Evolutionary conservation across 2,113 vertebrate species (phyloP).

Genomic region (Misgurnus anguillicaudatus): DNA sequence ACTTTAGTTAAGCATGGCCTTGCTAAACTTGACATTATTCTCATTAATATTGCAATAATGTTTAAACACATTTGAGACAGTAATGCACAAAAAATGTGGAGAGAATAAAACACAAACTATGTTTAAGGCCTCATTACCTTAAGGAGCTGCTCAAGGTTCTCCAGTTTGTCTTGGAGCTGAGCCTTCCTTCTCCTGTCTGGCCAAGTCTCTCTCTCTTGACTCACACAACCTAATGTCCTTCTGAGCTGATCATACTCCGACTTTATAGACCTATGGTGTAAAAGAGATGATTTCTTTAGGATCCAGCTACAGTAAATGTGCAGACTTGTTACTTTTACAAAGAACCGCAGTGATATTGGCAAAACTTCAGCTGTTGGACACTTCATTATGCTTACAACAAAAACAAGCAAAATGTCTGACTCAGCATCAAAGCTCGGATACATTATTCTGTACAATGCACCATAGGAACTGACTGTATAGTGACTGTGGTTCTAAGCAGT

Average conservation of each 20-base stretch:
- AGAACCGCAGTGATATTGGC: background rate
- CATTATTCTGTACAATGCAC: slow-evolving; percentile 7
- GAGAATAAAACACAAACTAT: no score
- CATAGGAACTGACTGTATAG: slow-evolving; percentile 9
- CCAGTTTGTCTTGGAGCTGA: slow-evolving; percentile 85
- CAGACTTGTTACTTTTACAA: background rate
- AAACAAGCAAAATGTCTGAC: slow-evolving; percentile 18
- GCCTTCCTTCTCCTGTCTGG: slow-evolving; percentile 79
- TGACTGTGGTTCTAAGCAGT: slow-evolving; percentile 3
- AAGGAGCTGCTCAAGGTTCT: slow-evolving; percentile 90
- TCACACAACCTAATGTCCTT: slow-evolving; percentile 75
- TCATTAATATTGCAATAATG: no score
- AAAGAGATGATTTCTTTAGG: background rate
- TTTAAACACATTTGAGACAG: no score
- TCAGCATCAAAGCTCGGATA: slow-evolving; percentile 26
- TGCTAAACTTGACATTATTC: no score
- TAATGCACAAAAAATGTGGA: background rate
- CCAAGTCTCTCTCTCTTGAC: slow-evolving; percentile 78
- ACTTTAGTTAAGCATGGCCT: no score
- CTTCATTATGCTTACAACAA: slow-evolving; percentile 25
- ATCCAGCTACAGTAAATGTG: background rate
- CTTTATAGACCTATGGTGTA: slow-evolving; percentile 73
- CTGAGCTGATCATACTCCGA: slow-evolving; percentile 79
- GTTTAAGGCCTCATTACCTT: slow-evolving; percentile 75
- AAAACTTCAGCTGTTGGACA: slow-evolving; percentile 1